Percentiles rank a stretch among this genome's conserved stretches.
phyloP scores from a whole-genome alignment of 92 coral and sea anemone species.

The Meandrina meandrites region DNA sequence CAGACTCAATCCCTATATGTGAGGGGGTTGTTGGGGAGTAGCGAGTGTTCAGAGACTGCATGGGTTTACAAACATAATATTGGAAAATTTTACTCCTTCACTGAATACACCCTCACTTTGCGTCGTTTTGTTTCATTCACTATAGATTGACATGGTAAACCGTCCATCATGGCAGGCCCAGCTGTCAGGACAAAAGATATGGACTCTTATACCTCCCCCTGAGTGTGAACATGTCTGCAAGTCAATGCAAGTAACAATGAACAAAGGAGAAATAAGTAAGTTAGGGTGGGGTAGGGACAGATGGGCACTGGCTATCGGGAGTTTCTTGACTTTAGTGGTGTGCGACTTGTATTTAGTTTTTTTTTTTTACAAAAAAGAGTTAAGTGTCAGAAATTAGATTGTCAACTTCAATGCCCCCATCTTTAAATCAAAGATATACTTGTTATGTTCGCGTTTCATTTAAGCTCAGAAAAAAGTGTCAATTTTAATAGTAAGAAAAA shows the following conservation, averaged over 20 bases:
- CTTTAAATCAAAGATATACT: background rate
- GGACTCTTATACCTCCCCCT: conserved; percentile 94
- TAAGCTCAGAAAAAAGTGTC: no score
- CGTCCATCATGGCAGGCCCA: conserved; percentile 99
- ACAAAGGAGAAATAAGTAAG: conserved; percentile 99
- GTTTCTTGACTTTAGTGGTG: no score
- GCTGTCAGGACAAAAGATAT: conserved; percentile 87
- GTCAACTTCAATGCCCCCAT: background rate
- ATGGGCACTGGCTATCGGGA: no score
- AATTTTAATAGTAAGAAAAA: no score
- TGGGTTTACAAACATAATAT: background rate
- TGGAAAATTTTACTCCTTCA: background rate
- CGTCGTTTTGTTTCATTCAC: background rate
- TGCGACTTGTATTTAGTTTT: no score
- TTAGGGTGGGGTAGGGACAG: background rate
- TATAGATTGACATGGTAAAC: conserved; percentile 88
- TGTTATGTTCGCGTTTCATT: no score
- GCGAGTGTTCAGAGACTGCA: no score
- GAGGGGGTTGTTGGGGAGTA: no score
- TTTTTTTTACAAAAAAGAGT: background rate
- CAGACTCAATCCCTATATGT: no score
- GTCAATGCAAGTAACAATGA: conserved; percentile 69
- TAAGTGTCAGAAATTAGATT: background rate
- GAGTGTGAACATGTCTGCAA: conserved; percentile 94
- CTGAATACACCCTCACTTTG: background rate